Conservation (phyloP, 2,113 vertebrate genomes). For the human (Homo sapiens) region DNA sequence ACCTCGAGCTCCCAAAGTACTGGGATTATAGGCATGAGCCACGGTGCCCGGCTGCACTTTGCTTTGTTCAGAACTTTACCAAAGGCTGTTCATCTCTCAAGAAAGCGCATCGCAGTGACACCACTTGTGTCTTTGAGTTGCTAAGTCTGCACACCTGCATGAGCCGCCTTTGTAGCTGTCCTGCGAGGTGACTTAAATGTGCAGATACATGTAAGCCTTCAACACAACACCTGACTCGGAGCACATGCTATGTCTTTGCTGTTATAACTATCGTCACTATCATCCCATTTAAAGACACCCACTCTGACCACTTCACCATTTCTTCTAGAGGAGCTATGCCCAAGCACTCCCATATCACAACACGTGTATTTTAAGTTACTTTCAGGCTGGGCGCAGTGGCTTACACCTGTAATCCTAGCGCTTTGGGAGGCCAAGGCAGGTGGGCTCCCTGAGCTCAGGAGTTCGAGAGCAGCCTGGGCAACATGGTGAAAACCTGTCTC, state of each 20-base stretch:
- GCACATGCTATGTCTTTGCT: fast-evolving
- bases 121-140: fast-evolving
- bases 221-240: fast-evolving
- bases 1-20: not conserved
- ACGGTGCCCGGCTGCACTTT: not conserved
- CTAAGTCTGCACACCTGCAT: not conserved
- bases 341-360: fast-evolving
- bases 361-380: not conserved
- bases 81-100: not conserved
- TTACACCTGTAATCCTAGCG: not conserved
- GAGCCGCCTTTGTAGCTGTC: not conserved
- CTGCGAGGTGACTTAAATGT: not conserved
- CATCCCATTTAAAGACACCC: not conserved
- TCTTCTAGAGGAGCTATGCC: not conserved
- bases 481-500: too few species aligned
- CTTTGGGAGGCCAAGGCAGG: not conserved
- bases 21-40: not conserved
- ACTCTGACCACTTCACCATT: not conserved
- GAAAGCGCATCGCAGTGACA: not conserved
- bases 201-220: fast-evolving
- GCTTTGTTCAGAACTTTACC: not conserved
- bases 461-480: too few species aligned
- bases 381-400: not conserved
- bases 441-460: not conserved
- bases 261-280: fast-evolving